Evolutionary conservation across 2,797 vertebrate species (phyloP).

Genomic region (Petrocephalus sullivani): DNA sequence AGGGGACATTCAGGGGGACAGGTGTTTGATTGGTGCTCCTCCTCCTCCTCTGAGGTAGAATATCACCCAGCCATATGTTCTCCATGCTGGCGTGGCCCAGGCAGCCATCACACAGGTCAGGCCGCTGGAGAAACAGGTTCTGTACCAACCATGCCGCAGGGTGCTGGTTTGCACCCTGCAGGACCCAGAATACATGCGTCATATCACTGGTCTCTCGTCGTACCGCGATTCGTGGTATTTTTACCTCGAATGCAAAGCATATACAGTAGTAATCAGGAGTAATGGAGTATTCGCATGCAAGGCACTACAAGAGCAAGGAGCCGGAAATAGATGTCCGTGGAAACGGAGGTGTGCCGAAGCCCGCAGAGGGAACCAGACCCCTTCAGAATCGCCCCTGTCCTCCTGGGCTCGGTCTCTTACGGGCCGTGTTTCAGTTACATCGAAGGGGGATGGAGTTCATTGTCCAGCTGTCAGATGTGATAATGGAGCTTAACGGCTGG

Average conservation of each 20-base stretch:
- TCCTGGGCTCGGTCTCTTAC: not conserved
- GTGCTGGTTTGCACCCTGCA: not conserved
- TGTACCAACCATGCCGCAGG: not conserved
- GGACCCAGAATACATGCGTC: not conserved
- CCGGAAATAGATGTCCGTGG: not conserved
- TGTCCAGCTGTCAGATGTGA: not conserved
- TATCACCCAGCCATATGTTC: not conserved
- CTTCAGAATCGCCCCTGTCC: not conserved
- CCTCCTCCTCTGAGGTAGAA: not conserved
- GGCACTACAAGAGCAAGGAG: not conserved
- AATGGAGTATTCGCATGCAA: not conserved
- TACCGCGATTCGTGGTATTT: not conserved
- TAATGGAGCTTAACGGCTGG: not conserved
- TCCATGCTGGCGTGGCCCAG: not conserved
- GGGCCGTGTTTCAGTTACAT: not conserved
- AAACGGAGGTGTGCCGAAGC: not conserved
- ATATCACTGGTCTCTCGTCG: not conserved
- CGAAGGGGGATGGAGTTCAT: not conserved
- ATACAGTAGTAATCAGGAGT: not conserved
- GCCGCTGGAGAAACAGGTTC: not conserved
- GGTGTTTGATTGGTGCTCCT: not conserved
- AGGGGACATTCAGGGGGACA: conserved; percentile 4
- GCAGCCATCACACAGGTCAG: not conserved
- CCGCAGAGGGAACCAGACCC: not conserved
- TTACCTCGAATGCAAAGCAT: not conserved